These are phyloP conservation scores for Rhinopomastus cyanomelas DNA, from an alignment of 2,113 vertebrate genomes.

Conservation along the genomic window DNA sequence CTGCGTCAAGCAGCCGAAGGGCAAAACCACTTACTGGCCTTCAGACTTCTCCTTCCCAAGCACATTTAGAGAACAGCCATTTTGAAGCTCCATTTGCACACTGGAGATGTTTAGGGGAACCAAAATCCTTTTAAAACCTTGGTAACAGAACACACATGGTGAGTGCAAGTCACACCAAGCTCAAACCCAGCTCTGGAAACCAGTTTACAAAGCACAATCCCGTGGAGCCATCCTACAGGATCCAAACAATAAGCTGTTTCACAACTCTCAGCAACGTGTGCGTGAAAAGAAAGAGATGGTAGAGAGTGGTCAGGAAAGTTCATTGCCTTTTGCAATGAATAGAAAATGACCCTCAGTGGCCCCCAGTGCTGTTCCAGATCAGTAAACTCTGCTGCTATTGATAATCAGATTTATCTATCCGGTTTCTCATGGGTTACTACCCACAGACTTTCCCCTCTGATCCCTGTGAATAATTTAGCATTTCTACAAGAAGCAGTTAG, in stretches of 20 bases:
- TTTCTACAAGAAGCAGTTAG: neutral
- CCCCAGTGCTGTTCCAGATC: neutral
- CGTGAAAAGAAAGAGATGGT: neutral
- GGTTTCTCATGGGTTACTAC: neutral
- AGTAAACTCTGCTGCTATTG: neutral
- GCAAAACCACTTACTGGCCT: neutral
- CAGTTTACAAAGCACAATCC: neutral
- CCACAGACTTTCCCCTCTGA: neutral
- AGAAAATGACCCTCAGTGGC: neutral
- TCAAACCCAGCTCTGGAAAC: conserved; percentile 1
- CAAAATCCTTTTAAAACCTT: neutral
- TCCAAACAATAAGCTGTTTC: neutral
- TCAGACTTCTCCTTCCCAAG: neutral
- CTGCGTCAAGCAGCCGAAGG: neutral
- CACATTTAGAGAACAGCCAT: neutral
- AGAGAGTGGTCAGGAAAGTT: neutral
- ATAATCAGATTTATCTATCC: neutral
- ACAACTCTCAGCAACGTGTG: neutral
- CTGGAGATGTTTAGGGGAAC: neutral
- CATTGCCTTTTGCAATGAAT: neutral
- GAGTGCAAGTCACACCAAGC: neutral
- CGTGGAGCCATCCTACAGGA: neutral
- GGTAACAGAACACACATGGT: neutral
- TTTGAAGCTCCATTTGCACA: neutral
- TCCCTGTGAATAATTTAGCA: neutral